These are phyloP conservation scores for Limonius californicus DNA, from an alignment of 1,140 invertebrate species.

Conservation along the genomic window DNA sequence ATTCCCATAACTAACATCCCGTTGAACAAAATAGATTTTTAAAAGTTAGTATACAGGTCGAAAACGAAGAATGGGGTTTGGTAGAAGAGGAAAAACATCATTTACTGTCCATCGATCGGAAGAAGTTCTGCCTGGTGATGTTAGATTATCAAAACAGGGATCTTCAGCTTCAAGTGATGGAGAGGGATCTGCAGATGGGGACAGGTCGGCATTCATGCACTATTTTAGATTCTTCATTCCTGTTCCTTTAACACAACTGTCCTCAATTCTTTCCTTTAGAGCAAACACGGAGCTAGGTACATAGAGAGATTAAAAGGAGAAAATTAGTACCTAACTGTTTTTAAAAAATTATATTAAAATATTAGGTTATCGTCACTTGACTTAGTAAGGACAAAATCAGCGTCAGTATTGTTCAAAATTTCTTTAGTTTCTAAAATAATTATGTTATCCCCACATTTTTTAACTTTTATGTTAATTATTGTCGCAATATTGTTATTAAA, in stretches of 20 bases:
- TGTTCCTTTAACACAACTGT: neutral
- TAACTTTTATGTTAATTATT: too few species aligned
- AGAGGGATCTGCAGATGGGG: slow-evolving; percentile 77
- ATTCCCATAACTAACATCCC: too few species aligned
- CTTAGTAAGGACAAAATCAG: too few species aligned
- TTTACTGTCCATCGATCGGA: slow-evolving; percentile 95
- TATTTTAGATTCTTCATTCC: slow-evolving; percentile 19
- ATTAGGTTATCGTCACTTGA: too few species aligned
- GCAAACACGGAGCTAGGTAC: slow-evolving; percentile 41
- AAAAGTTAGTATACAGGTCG: slow-evolving; percentile 61
- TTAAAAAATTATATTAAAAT: too few species aligned
- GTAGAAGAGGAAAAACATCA: slow-evolving; percentile 88
- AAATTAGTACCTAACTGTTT: too few species aligned
- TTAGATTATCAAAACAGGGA: slow-evolving; percentile 72
- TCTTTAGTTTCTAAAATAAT: too few species aligned
- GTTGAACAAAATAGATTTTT: neutral
- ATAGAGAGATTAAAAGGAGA: slow-evolving; percentile 39
- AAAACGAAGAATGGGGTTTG: slow-evolving; percentile 92
- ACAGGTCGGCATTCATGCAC: slow-evolving; percentile 59
- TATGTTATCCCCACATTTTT: too few species aligned
- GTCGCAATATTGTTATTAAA: too few species aligned
- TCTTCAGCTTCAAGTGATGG: slow-evolving; percentile 90
- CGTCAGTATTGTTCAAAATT: too few species aligned
- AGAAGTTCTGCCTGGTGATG: slow-evolving; percentile 85
- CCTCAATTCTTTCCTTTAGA: slow-evolving; percentile 13